Conservation (phyloP, 2,113 vertebrate species). For the Leptocoma aspasia region DNA sequence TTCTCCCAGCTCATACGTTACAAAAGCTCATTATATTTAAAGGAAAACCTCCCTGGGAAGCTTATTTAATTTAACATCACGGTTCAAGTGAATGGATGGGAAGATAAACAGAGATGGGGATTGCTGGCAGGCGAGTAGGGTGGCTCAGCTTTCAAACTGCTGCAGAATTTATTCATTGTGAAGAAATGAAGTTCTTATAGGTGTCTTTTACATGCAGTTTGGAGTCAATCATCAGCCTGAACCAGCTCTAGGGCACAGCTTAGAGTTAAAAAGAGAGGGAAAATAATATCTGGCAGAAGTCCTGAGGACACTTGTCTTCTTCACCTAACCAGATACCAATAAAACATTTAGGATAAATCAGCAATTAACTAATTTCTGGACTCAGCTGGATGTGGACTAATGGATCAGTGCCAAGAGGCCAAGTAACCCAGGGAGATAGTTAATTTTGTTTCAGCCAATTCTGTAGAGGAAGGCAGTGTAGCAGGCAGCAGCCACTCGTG, state of each 20-base stretch:
- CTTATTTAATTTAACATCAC: slow-evolving; percentile 34
- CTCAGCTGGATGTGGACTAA: background rate
- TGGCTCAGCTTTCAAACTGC: slow-evolving; percentile 9
- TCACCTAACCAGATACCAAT: background rate
- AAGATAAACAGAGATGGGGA: slow-evolving; percentile 50
- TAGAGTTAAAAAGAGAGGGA: background rate
- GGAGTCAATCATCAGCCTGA: background rate
- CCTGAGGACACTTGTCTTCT: background rate
- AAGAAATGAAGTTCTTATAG: background rate
- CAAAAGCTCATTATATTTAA: slow-evolving; percentile 55
- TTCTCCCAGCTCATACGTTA: slow-evolving; percentile 36
- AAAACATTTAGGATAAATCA: background rate
- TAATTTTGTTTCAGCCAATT: background rate
- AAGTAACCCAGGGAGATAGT: background rate
- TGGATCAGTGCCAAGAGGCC: background rate
- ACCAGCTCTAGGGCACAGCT: background rate
- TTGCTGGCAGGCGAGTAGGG: background rate
- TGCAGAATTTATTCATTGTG: background rate
- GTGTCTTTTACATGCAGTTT: background rate
- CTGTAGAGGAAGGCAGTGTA: background rate
- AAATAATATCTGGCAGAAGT: background rate
- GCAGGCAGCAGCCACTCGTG: background rate
- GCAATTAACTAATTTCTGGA: background rate
- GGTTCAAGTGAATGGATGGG: background rate
- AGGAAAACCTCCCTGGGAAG: slow-evolving; percentile 40